These are phyloP conservation scores for Tachuris rubrigastra DNA, from an alignment of 2,113 vertebrate genomes.

Conservation along the genomic window DNA sequence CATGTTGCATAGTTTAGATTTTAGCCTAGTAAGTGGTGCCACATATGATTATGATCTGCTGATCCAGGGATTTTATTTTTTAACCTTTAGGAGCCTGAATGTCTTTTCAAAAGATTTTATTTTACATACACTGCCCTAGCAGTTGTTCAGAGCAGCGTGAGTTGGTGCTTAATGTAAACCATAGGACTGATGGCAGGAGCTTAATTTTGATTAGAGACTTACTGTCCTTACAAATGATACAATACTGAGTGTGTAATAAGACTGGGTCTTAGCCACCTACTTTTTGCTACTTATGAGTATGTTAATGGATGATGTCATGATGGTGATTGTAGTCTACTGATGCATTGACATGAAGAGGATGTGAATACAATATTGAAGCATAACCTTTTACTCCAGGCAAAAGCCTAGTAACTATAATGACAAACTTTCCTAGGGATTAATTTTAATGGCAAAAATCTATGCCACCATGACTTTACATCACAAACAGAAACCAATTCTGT, in stretches of 20 bases:
- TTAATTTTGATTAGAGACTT: background rate
- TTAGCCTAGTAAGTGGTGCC: background rate
- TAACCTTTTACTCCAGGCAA: background rate
- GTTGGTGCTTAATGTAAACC: background rate
- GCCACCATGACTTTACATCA: background rate
- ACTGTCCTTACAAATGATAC: background rate
- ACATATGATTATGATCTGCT: background rate
- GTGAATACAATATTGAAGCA: background rate
- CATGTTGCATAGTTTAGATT: slow-evolving; percentile 12
- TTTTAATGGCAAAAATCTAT: background rate
- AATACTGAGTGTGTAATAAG: background rate
- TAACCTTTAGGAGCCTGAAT: background rate
- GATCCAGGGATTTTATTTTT: background rate
- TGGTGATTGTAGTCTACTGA: background rate
- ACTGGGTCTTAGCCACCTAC: background rate
- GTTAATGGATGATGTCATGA: background rate
- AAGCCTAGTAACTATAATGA: background rate
- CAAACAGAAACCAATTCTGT: background rate
- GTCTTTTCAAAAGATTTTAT: background rate
- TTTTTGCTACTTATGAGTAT: background rate
- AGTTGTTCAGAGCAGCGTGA: background rate
- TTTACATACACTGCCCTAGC: background rate
- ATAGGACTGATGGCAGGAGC: background rate
- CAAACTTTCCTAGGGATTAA: background rate
- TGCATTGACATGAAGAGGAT: background rate